Conservation (phyloP, 1,140 invertebrate species). For the Popillia japonica region DNA sequence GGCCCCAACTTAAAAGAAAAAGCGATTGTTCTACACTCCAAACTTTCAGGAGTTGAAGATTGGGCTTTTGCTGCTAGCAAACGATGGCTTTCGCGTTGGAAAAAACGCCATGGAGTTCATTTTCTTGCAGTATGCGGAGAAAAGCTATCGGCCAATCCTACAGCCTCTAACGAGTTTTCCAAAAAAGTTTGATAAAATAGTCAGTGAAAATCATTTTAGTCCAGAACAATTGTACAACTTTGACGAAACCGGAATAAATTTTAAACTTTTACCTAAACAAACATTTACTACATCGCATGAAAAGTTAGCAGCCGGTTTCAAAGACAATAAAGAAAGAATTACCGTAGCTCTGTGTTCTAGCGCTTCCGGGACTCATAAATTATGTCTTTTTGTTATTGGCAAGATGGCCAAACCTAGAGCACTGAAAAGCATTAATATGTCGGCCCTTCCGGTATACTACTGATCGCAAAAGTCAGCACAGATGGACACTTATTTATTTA, state of each 20-base stretch:
- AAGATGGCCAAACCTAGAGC: not conserved
- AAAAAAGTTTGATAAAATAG: not conserved
- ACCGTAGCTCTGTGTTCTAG: not conserved
- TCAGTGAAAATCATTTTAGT: too few species aligned
- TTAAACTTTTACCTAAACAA: not conserved
- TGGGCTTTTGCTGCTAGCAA: not conserved
- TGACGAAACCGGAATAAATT: not conserved
- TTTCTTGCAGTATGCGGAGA: not conserved
- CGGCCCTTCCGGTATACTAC: not conserved
- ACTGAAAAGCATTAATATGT: not conserved
- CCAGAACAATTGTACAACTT: too few species aligned
- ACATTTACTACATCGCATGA: not conserved
- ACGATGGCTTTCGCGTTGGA: not conserved
- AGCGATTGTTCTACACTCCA: not conserved
- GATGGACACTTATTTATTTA: not conserved
- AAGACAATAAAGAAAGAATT: not conserved
- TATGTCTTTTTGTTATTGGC: not conserved
- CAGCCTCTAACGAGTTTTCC: not conserved
- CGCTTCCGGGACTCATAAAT: not conserved
- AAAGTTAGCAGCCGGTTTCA: not conserved
- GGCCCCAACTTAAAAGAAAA: not conserved
- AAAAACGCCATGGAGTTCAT: not conserved
- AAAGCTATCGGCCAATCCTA: not conserved
- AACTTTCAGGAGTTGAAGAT: not conserved
- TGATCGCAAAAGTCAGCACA: not conserved